Evolutionary conservation across 2,888 invertebrate genomes (phyloP).

Genomic region (Orthosia gothica): DNA sequence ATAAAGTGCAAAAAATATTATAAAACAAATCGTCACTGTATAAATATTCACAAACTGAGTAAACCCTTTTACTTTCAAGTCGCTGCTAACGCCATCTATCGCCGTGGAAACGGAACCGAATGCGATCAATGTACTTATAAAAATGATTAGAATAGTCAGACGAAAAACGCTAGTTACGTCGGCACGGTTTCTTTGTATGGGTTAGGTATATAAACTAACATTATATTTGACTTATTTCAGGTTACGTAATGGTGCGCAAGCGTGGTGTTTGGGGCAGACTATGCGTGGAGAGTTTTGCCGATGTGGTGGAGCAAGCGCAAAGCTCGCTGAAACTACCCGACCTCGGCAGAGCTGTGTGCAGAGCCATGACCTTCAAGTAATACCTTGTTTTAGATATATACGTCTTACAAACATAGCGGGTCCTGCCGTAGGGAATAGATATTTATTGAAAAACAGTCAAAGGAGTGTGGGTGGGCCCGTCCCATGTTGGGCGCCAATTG

Average conservation of each 20-base stretch:
- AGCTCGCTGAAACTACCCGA: slow-evolving; percentile 93
- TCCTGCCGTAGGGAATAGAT: not conserved
- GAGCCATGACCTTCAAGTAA: slow-evolving; percentile 95
- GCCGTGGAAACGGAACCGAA: too few species aligned
- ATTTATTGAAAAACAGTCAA: slow-evolving; percentile 15
- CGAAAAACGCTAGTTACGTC: too few species aligned
- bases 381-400: slow-evolving; percentile 12
- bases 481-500: slow-evolving; percentile 40
- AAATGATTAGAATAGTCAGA: too few species aligned
- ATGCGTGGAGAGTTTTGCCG: slow-evolving; percentile 93
- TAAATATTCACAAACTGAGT: too few species aligned
- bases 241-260: slow-evolving; percentile 94
- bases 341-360: slow-evolving; percentile 94
- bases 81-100: too few species aligned
- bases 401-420: not conserved
- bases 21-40: too few species aligned
- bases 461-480: not conserved
- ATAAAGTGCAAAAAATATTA: too few species aligned
- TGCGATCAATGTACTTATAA: too few species aligned
- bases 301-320: slow-evolving; percentile 91
- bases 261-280: slow-evolving; percentile 95
- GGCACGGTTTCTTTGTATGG: too few species aligned
- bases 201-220: not conserved
- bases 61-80: too few species aligned
- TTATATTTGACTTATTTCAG: slow-evolving; percentile 76